Base-by-base conservation (phyloP, 2,797 vertebrate genomes). In the Nyctalus aviator region DNA sequence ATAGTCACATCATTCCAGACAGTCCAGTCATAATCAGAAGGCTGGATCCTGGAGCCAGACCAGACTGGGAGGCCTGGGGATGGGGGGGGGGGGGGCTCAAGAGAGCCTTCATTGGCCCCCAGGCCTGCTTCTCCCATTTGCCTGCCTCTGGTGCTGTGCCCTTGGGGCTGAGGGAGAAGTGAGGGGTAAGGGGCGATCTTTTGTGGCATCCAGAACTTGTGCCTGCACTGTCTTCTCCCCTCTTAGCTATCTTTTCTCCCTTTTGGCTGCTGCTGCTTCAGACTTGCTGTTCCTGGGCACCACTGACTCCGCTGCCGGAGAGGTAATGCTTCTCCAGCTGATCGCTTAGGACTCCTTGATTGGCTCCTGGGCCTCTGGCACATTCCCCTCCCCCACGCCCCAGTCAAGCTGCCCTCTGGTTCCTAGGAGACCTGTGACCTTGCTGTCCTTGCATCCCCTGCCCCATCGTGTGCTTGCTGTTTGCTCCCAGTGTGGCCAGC, bases 351-450 rank as follows among this genome's bases (percentile, higher is more conserved):
- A 1, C 82, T 46, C 71, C 59, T 20, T 50, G n/a, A 44, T 32
- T 79, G 66, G 55, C 25, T 62, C n/a, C 48, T 35, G 55, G 23
- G 44, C 41, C 41, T 75, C 48, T 57, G 30, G 37, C 46, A 32
- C 25, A 0, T 2, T 1, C 50, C 30, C 27, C 27, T 4, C 0
- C 59, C 27, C 25, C 32, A 9, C 6, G 6, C 9, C 53, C 57
- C 13, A 6, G 13, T 48, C 68, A n/a, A 46, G 76, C 68, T 82
- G 30, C 6, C 23, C 48, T 35, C 72, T 66, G 32, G 23, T 30
- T 59, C 76, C 44, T 53, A 32, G 44, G 76, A 71, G 17, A 5
- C 69, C 21, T 23, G 3, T 57, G 66, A 84, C 66, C 3, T 3
- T 59, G 48, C 66, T 72, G 73, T 88, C 72, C 6, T 3, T 57